Conservation (phyloP, 2,797 vertebrate genomes). For the Prunella strophiata region DNA sequence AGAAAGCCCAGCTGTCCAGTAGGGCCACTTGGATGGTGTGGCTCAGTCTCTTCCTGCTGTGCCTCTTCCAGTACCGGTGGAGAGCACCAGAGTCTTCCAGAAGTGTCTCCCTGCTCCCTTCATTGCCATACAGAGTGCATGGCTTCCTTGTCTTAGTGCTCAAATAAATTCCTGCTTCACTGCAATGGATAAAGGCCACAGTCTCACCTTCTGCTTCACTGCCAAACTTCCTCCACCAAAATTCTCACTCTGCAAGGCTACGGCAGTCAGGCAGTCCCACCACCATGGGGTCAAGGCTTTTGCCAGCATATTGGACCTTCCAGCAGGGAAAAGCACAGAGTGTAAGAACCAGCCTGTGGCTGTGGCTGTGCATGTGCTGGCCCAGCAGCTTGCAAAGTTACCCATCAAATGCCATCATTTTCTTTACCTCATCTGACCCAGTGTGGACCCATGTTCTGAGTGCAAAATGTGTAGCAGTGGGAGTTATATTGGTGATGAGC, state of each 20-base stretch:
- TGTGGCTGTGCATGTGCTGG: not conserved
- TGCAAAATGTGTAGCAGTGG: not conserved
- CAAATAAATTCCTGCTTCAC: not conserved
- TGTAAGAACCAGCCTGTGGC: not conserved
- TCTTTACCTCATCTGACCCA: not conserved
- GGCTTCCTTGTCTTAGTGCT: not conserved
- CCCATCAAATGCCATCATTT: not conserved
- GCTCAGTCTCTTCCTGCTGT: not conserved
- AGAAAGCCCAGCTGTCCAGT: not conserved
- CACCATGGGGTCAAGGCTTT: not conserved
- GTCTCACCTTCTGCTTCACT: not conserved
- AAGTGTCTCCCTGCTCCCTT: not conserved
- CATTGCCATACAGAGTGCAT: not conserved
- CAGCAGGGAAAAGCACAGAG: not conserved
- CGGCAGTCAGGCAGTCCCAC: not conserved
- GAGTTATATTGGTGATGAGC: not conserved
- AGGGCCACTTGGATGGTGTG: accelerated
- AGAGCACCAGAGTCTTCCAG: not conserved
- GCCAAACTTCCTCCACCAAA: not conserved
- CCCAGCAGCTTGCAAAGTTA: not conserved
- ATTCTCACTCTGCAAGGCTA: not conserved
- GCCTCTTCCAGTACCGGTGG: not conserved
- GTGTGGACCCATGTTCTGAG: not conserved
- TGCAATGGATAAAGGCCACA: not conserved
- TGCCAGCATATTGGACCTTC: accelerated